phyloP scores from a whole-genome alignment of 1,140 invertebrate genomes.

The Lordiphosa mommai region DNA sequence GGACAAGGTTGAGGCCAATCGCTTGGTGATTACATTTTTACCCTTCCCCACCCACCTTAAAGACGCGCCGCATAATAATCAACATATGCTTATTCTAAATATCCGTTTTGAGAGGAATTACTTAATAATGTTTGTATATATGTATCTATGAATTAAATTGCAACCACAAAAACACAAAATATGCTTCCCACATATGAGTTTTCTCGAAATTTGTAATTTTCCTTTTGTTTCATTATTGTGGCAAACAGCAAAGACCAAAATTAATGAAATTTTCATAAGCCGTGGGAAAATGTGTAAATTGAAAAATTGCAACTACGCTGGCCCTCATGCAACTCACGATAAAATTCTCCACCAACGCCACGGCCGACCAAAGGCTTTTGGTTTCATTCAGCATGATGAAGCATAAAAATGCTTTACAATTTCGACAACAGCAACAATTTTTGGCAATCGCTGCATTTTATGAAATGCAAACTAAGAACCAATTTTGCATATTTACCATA shows the following conservation, averaged over 20 bases:
- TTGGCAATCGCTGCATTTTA: conserved; percentile 8
- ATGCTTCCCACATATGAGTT: no score
- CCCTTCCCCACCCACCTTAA: conserved; percentile 14
- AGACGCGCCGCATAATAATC: conserved; percentile 23
- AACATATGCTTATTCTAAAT: conserved; percentile 28
- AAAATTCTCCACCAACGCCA: conserved; percentile 3
- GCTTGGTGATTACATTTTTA: conserved; percentile 22
- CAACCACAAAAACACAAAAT: conserved; percentile 16
- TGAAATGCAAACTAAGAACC: not conserved
- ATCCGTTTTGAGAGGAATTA: conserved; percentile 34
- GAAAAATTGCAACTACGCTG: conserved; percentile 8
- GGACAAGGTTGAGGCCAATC: conserved; percentile 45
- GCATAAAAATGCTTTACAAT: conserved; percentile 37
- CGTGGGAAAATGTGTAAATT: conserved; percentile 26
- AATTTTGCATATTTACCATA: no score
- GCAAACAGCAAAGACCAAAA: not conserved
- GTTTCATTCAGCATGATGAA: conserved; percentile 56
- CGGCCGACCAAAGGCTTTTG: conserved; percentile 33
- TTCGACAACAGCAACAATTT: conserved; percentile 3
- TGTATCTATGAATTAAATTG: conserved; percentile 40
- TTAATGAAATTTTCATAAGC: conserved; percentile 40
- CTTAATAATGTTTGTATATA: conserved; percentile 30
- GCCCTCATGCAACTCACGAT: no score
- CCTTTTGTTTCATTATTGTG: not conserved
- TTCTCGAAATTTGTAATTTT: not conserved